Evolutionary conservation across 2,113 vertebrate genomes (phyloP).

Genomic region (Polyodon spathula): DNA sequence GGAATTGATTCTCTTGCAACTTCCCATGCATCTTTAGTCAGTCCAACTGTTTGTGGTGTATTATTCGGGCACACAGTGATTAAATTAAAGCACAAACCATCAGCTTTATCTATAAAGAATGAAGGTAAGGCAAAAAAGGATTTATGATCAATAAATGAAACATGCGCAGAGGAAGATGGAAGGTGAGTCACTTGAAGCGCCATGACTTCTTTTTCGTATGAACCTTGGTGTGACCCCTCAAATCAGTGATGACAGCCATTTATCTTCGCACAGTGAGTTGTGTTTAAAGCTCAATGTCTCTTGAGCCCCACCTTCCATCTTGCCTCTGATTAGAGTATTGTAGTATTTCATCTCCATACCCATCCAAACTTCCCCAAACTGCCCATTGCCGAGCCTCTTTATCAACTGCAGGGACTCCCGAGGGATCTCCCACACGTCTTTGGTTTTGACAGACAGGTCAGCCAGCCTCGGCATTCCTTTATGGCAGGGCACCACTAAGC

Average conservation of each 20-base stretch:
- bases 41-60: constrained; percentile 90
- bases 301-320: constrained; percentile 58
- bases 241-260: too few relatives aligned
- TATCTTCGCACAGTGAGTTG: too few relatives aligned
- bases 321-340: constrained; percentile 31
- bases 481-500: constrained; percentile 92
- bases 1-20: constrained; percentile 73
- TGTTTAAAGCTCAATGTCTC: constrained; percentile 22
- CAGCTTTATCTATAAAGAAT: constrained; percentile 84
- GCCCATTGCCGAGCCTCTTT: constrained; percentile 95
- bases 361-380: constrained; percentile 99
- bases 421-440: constrained; percentile 98
- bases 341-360: constrained; percentile 70
- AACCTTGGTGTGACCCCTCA: too few relatives aligned
- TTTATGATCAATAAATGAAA: constrained; percentile 64
- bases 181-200: constrained; percentile 42
- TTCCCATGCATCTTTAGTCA: constrained; percentile 97
- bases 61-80: constrained; percentile 83
- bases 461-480: constrained; percentile 95
- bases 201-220: not conserved
- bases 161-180: constrained; percentile 79
- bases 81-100: constrained; percentile 98
- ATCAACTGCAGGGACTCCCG: constrained; percentile 94
- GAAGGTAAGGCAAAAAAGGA: constrained; percentile 75
- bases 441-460: constrained; percentile 98